These are phyloP conservation scores for Myotis myotis DNA, from an alignment of 2,797 vertebrate genomes.

Conservation along the genomic window DNA sequence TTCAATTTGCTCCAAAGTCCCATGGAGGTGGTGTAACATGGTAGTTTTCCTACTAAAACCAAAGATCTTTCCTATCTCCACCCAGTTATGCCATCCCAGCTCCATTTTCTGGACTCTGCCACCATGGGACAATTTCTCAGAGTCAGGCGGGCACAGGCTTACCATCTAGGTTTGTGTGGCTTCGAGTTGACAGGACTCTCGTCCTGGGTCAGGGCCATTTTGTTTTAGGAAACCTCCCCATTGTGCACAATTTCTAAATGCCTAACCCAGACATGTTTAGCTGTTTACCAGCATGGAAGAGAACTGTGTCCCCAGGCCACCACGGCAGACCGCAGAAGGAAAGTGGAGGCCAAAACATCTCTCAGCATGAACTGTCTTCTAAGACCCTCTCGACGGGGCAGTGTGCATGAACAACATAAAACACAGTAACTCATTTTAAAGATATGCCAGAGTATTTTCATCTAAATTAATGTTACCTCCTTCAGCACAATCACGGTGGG, in stretches of 20 bases:
- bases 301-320: neutral
- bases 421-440: neutral
- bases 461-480: neutral
- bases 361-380: neutral
- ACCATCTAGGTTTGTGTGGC: neutral
- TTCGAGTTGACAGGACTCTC: neutral
- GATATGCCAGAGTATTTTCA: neutral
- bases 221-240: neutral
- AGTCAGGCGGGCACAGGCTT: neutral
- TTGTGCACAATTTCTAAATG: neutral
- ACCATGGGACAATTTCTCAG: neutral
- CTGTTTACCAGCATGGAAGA: neutral
- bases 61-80: neutral
- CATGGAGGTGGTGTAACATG: neutral
- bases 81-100: neutral
- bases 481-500: constrained; percentile 34
- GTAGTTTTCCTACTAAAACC: neutral
- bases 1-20: neutral
- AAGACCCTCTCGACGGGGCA: neutral
- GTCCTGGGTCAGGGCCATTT: neutral
- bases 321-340: rapidly evolving
- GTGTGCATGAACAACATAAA: neutral
- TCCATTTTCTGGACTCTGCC: neutral
- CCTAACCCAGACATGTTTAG: neutral
- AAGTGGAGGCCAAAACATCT: neutral